Percentiles rank a stretch among this genome's conserved stretches.
These are phyloP conservation scores for Spea bombifrons DNA, from an alignment of 2,113 vertebrate species.

Conservation along the genomic window DNA sequence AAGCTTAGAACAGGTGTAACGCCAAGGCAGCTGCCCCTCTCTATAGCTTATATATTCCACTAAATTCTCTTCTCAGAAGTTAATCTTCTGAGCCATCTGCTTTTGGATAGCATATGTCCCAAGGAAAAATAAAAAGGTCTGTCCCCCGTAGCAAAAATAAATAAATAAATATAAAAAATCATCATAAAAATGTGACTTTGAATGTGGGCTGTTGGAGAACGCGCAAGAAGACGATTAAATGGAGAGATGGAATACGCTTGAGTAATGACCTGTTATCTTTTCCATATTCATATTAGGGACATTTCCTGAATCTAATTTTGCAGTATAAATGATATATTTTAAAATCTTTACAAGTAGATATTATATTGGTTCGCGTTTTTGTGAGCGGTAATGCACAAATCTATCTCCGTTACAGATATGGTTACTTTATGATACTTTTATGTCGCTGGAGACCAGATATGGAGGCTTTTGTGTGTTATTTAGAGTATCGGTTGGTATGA, in stretches of 20 bases:
- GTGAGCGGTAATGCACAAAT: too few species aligned
- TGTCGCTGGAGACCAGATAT: too few species aligned
- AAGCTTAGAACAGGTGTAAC: conserved; percentile 64
- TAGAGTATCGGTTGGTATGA: too few species aligned
- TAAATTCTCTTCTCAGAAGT: conserved; percentile 60
- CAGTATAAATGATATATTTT: background rate
- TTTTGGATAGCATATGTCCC: conserved; percentile 58
- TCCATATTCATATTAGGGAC: conserved; percentile 7
- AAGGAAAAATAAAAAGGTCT: conserved; percentile 29
- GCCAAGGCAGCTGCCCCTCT: conserved; percentile 57
- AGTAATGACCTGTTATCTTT: conserved; percentile 1
- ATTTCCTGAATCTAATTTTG: background rate
- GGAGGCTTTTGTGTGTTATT: too few species aligned
- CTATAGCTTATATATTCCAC: conserved; percentile 57
- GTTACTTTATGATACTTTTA: too few species aligned
- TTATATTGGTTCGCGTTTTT: too few species aligned
- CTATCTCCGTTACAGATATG: too few species aligned
- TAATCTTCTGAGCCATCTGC: conserved; percentile 65
- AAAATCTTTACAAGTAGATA: background rate
- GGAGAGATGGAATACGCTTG: conserved; percentile 19
- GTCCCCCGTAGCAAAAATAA: conserved; percentile 42
- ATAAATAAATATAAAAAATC: conserved; percentile 14
- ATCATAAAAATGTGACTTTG: conserved; percentile 27
- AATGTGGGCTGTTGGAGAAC: conserved; percentile 2
- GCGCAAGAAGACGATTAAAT: conserved; percentile 18